phyloP scores from a whole-genome alignment of 35 echinoderm and acorn worm genomes.

The Ophioderma brevispina region DNA sequence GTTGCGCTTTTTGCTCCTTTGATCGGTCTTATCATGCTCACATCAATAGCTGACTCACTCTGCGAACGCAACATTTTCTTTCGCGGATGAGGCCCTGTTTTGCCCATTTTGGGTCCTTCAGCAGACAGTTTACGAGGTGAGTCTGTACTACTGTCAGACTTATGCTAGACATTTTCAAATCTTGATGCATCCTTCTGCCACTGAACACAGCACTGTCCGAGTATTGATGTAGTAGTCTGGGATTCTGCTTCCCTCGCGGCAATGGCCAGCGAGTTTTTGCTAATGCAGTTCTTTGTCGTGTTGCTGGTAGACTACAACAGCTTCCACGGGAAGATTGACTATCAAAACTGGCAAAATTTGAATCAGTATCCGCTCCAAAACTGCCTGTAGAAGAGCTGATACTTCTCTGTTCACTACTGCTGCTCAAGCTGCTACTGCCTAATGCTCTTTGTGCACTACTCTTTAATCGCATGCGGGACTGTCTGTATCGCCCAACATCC shows the following conservation, averaged over 20 bases:
- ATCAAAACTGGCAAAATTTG: slow-evolving; percentile 4
- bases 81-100: slow-evolving; percentile 56
- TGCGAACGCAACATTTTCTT: slow-evolving; percentile 79
- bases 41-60: slow-evolving; percentile 75
- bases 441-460: slow-evolving; percentile 3
- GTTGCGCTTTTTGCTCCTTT: slow-evolving; percentile 13
- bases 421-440: slow-evolving; percentile 21
- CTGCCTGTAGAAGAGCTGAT: not conserved
- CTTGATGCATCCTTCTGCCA: slow-evolving; percentile 48
- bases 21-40: slow-evolving; percentile 10
- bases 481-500: slow-evolving; percentile 31
- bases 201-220: slow-evolving; percentile 55
- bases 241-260: not conserved
- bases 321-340: not conserved
- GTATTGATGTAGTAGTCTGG: slow-evolving; percentile 29
- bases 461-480: slow-evolving; percentile 18
- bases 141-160: slow-evolving; percentile 9
- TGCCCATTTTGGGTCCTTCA: slow-evolving; percentile 10
- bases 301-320: not conserved
- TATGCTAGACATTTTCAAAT: slow-evolving; percentile 39
- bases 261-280: not conserved
- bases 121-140: slow-evolving; percentile 1
- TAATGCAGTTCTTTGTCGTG: not conserved
- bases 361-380: not conserved
- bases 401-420: slow-evolving; percentile 5